Conservation (phyloP, 2,888 invertebrate species). For the Drosophila macrospina region DNA sequence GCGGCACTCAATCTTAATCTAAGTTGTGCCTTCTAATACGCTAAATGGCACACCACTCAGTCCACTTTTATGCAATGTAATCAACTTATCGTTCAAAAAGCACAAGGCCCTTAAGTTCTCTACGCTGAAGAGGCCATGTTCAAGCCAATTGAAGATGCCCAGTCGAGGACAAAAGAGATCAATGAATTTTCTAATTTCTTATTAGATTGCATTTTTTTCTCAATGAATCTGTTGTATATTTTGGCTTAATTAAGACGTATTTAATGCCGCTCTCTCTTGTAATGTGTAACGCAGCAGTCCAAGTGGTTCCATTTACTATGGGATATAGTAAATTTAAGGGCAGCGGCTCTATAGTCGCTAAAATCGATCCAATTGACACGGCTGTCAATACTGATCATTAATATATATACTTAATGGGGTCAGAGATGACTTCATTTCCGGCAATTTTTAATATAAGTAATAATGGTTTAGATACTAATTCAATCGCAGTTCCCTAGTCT, state of each 20-base stretch:
- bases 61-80: slow-evolving; percentile 71
- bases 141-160: too few relatives aligned
- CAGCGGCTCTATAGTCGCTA: neutral
- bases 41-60: slow-evolving; percentile 55
- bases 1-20: slow-evolving; percentile 80
- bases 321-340: neutral
- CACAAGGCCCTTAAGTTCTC: slow-evolving; percentile 47
- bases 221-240: slow-evolving; percentile 60
- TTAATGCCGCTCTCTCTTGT: slow-evolving; percentile 42
- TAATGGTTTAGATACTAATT: too few relatives aligned
- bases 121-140: slow-evolving; percentile 33
- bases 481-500: neutral
- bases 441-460: too few relatives aligned
- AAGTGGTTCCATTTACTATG: neutral
- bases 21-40: slow-evolving; percentile 70
- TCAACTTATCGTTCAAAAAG: slow-evolving; percentile 73
- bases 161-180: slow-evolving; percentile 53
- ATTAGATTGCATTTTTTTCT: slow-evolving; percentile 54
- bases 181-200: slow-evolving; percentile 65
- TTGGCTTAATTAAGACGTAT: slow-evolving; percentile 64
- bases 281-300: neutral
- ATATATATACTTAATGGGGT: too few relatives aligned
- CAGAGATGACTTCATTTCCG: too few relatives aligned
- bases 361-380: too few relatives aligned
- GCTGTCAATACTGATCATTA: too few relatives aligned